These are phyloP conservation scores for Sebastiscus albofasciatus DNA, from an alignment of 2,797 vertebrate species.

Conservation along the genomic window DNA sequence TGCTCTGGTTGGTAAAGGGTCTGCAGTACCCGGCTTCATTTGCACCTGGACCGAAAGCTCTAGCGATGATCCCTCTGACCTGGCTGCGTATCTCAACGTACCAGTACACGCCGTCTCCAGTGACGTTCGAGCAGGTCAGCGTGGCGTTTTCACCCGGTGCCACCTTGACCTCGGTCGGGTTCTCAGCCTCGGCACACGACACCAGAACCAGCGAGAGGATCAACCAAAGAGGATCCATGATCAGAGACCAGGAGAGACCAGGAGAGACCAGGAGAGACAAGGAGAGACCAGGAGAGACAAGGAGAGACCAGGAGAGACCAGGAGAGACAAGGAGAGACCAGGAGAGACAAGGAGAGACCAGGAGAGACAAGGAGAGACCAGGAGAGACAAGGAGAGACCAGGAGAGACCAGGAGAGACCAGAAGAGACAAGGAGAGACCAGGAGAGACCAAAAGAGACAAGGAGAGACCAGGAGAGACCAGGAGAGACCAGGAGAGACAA, in stretches of 20 bases:
- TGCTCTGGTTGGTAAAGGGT: fast-evolving
- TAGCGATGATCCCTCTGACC: fast-evolving
- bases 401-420: too few relatives aligned
- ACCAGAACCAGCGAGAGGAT: neutral
- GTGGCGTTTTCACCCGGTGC: neutral
- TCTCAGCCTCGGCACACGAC: fast-evolving
- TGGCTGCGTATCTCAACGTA: neutral
- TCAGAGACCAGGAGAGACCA: neutral
- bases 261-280: neutral
- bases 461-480: neutral
- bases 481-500: neutral
- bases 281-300: too few relatives aligned
- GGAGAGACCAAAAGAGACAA: too few relatives aligned
- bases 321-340: too few relatives aligned
- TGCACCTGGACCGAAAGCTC: fast-evolving
- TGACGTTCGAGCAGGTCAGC: neutral
- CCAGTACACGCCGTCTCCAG: neutral
- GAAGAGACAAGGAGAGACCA: too few relatives aligned
- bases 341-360: too few relatives aligned
- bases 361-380: too few relatives aligned
- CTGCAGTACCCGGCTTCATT: fast-evolving
- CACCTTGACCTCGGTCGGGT: fast-evolving
- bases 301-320: too few relatives aligned
- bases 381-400: too few relatives aligned
- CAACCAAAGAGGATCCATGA: neutral